Base-by-base conservation (phyloP, 2,797 vertebrate genomes). In the Enteromius fasciolatus region DNA sequence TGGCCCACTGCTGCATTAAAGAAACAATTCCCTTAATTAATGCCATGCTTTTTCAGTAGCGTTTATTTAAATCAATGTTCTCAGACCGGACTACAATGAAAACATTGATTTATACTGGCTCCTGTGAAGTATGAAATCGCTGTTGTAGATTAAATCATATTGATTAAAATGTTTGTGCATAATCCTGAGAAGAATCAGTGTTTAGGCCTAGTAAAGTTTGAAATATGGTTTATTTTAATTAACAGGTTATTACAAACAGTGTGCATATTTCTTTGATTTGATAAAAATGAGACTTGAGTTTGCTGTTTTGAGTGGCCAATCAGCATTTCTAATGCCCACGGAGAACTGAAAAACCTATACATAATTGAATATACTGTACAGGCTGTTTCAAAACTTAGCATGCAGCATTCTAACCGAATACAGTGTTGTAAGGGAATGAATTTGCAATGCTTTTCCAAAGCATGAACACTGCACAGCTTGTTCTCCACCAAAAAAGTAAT, bases 1-100 rank as follows among this genome's bases (percentile, higher is more conserved):
- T 75, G 77, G 54, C 85, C 84, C 80, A 52, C 85, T 70, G 12
- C 81, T 41, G 76, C 88, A 89, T 90, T 90, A 88, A 87, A 89
- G 86, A 90, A 92, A 92, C 91, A 91, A 91, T 92, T 87, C 76
- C 75, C 85, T 89, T 92, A 91, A 92, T 94, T 90, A 93, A 91
- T 89, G 83, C 72, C 77, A 8, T 31, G 73, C 84, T 91, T 90
- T 90, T 90, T 90, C 87, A 80, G 82, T 82, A 78, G 78, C 50
- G 81, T 87, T 86, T 70, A 70, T 91, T 91, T 89, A 84, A 91
- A 88, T 92, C 87, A 89, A 87, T 89, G 89, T 89, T 87, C 85
- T 82, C 72, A 75, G 66, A 83, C 72, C 85, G 72, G 68, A 83
- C 86, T 74, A 89, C 88, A 90, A 87, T 84, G 83, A 80, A 87